Evolutionary conservation across 2,888 invertebrate genomes (phyloP).

Genomic region (Leptinotarsa juncta): DNA sequence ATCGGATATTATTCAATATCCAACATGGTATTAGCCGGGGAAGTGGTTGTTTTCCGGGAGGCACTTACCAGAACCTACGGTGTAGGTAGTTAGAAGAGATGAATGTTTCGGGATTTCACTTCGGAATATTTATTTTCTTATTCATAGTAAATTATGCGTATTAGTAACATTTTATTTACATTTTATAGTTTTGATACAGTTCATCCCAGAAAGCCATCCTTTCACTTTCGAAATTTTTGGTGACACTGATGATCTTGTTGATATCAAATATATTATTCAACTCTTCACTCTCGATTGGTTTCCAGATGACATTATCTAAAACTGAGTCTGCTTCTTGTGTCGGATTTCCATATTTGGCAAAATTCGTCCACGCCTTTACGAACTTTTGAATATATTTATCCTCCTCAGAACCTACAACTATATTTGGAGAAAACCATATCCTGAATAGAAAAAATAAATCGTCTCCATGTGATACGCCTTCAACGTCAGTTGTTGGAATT

Average conservation of each 20-base stretch:
- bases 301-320: constrained; percentile 55
- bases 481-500: constrained; percentile 40
- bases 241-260: constrained; percentile 51
- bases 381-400: constrained; percentile 55
- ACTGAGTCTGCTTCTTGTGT: constrained; percentile 50
- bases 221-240: constrained; percentile 53
- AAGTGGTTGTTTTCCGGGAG: no score
- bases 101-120: no score
- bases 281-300: constrained; percentile 48
- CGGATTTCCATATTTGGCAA: constrained; percentile 49
- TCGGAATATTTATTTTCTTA: no score
- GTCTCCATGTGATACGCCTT: constrained; percentile 59
- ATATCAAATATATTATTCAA: constrained; percentile 57
- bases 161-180: neutral
- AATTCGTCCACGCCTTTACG: constrained; percentile 56
- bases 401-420: constrained; percentile 49
- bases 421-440: constrained; percentile 46
- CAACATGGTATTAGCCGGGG: no score
- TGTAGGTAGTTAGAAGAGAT: no score
- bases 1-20: no score
- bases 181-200: constrained; percentile 46
- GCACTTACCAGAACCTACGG: no score
- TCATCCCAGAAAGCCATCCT: constrained; percentile 59
- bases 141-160: neutral
- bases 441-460: constrained; percentile 58